Percentiles rank a stretch among this genome's conserved stretches.
These are phyloP conservation scores for Limnephilus marmoratus DNA, from an alignment of 2,888 invertebrate species.

Conservation along the genomic window DNA sequence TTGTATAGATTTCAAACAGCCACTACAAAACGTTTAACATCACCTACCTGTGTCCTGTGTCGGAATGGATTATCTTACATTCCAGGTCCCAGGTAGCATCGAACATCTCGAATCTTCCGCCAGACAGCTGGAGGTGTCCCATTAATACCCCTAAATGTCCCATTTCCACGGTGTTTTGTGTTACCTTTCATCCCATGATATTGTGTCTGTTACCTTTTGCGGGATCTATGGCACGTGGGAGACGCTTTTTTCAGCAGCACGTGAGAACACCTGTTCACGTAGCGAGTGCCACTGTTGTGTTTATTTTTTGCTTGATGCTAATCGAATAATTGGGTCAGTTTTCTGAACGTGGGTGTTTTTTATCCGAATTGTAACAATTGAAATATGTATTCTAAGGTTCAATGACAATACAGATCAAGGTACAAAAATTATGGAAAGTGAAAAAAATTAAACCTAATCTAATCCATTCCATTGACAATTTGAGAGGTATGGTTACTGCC, in stretches of 20 bases:
- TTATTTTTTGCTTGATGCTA: neutral
- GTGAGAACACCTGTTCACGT: constrained; percentile 24
- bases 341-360: neutral
- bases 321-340: neutral
- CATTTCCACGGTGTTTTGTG: constrained; percentile 14
- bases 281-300: neutral
- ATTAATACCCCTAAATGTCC: neutral
- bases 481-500: no score
- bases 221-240: constrained; percentile 24
- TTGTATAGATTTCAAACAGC: neutral
- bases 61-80: neutral
- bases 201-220: neutral
- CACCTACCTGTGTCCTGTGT: neutral
- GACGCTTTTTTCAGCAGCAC: constrained; percentile 11
- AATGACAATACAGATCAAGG: no score
- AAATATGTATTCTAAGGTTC: neutral
- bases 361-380: neutral
- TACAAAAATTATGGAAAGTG: no score
- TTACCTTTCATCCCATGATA: neutral
- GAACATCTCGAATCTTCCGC: neutral
- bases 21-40: constrained; percentile 14
- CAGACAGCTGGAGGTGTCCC: neutral
- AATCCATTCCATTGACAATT: no score
- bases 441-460: no score
- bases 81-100: constrained; percentile 14